Evolutionary conservation across 2,113 vertebrate genomes (phyloP), one percentile per base, ranked within the genome.

Genomic region (Nesoenas mayeri): DNA sequence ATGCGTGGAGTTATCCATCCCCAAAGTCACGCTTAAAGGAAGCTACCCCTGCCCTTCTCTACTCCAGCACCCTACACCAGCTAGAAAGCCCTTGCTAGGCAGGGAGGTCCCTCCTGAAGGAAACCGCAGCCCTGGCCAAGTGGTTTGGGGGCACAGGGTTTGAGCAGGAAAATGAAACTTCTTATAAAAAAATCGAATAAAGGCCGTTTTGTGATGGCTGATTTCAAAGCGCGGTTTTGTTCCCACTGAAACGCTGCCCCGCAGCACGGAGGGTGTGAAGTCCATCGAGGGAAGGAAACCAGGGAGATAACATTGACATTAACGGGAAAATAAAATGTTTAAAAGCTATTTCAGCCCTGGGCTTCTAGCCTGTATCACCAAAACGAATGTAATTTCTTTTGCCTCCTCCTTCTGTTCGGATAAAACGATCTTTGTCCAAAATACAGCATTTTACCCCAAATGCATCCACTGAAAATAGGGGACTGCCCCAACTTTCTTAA

Each of bases 211-310:
- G 56, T 64, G 73, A n/a, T 0, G 8, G 77, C 42, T 1, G 6
- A 34, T 74, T 48, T 70, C 38, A 48, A 73, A 93, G 48, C 2
- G 3, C 31, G 11, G 38, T 60, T 70, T 60, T 64, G 60, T 1
- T 85, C 50, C 60, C 25, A 36, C 40, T 44, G 47, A 29, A 83
- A 53, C 2, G 8, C 50, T 40, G 19, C 22, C 38, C 42, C 0
- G 0, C 74, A 36, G 50, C 5, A 2, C 1, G 14, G 38, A 32
- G 62, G 32, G n/a, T 17, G 11, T 6, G 14, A 79, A 10, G 42
- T 32, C 53, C 29, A 10, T 6, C 22, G 8, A 34, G 53, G 53
- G 34, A 67, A 21, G 9, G 10, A 17, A 34, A 15, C 14, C 0
- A 0, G 65, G 57, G 6, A 15, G 40, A 44, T 61, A 34, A 54